Base-by-base conservation (phyloP, 2,113 vertebrate species). In the Vicugna pacos region DNA sequence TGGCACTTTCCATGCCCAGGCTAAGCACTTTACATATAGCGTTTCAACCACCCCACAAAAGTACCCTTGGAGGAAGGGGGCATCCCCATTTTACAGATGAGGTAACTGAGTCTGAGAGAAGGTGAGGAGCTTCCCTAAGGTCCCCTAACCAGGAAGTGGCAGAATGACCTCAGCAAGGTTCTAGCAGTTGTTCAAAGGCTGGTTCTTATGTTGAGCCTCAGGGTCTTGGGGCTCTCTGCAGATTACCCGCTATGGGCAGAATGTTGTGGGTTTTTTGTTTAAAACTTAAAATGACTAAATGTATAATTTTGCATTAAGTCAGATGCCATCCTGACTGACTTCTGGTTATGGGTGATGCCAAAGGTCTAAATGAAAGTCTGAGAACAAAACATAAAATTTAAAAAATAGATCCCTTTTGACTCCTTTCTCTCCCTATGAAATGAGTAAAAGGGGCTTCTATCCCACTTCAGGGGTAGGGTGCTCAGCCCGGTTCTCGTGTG, bases 101-200 rank as follows among this genome's bases (percentile, higher is more conserved):
- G 48, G 46, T 26, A 38, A 85, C 72, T 86, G 75, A 95, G 54
- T 89, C 62, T 92, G 28, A 67, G 69, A 93, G 46, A 50, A 85
- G 72, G 52, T 16, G 16, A 48, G 8, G 65, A 28, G 35, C 52
- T 81, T 64, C 48, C 65, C 20, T 16, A 69, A n/a, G 48, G 22
- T 64, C 62, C 70, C 50, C 67, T 17, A 22, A 11, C 8, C 11
- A 24, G 56, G 2, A 42, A 52, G 32, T 46, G 38, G 20, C 64
- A 52, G 65, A 58, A 48, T 6, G n/a, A 19, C n/a, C 11, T 35
- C n/a, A 54, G 28, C 38, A 46, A 20, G 58, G 32, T 52, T 90
- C n/a, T 28, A 54, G 22, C 11, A 22, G 20, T 10, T 14, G 30
- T n/a, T 86, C n/a, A 60, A 56, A 96, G 50, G 20, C 2, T 5